phyloP scores from a whole-genome alignment of 35 echinoderm and acorn worm species.

The Acanthaster planci region DNA sequence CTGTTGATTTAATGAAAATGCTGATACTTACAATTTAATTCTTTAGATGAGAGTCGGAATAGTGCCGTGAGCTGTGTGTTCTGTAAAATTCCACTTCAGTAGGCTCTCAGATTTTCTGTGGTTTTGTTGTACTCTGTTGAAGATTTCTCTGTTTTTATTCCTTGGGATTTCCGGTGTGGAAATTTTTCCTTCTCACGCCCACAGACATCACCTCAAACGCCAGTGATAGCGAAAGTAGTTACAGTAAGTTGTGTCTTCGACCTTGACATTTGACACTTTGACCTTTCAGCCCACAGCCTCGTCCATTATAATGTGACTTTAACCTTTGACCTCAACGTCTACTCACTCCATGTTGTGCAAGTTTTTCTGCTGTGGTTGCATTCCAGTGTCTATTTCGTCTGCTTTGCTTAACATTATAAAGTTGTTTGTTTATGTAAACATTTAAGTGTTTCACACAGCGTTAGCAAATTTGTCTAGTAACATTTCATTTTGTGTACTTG shows the following conservation, averaged over 20 bases:
- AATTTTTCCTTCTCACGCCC: neutral
- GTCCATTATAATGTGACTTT: neutral
- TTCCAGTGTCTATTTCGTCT: too few relatives aligned
- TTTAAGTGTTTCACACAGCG: too few relatives aligned
- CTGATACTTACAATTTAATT: too few relatives aligned
- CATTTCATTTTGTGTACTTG: too few relatives aligned
- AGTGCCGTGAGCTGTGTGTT: too few relatives aligned
- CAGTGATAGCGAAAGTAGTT: constrained; percentile 98
- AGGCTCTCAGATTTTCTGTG: neutral
- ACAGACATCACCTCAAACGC: constrained; percentile 98
- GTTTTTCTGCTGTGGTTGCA: too few relatives aligned
- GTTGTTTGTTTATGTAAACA: too few relatives aligned
- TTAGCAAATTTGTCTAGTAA: too few relatives aligned
- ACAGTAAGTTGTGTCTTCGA: constrained; percentile 72
- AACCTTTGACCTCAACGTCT: neutral
- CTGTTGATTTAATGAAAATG: too few relatives aligned
- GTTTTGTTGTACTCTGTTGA: constrained; percentile 18
- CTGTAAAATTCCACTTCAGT: neutral
- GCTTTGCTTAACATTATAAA: too few relatives aligned
- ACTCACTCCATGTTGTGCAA: neutral
- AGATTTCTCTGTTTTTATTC: neutral
- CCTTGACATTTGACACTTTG: constrained; percentile 13
- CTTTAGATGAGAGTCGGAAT: too few relatives aligned
- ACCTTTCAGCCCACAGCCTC: neutral
- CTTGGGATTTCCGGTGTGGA: constrained; percentile 16